A percentile compares a stretch with the other conserved stretches of the same genome.
These are phyloP conservation scores for Schizopygopsis malacanthus DNA, from an alignment of 2,797 vertebrate species.

Conservation along the genomic window DNA sequence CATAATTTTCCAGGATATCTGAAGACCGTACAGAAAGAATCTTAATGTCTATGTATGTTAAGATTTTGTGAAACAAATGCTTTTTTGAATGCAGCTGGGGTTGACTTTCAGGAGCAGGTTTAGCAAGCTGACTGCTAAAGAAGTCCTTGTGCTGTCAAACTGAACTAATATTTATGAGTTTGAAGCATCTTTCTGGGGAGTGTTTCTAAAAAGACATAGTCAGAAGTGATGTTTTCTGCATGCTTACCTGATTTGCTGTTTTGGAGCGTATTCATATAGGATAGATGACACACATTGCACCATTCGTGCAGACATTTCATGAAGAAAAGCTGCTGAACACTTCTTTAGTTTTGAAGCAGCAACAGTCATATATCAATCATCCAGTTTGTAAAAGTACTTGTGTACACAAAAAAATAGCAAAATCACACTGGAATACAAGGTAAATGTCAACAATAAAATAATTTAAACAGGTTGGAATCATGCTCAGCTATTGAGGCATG, in stretches of 20 bases:
- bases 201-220: too few relatives aligned
- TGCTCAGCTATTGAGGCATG: background rate
- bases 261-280: background rate
- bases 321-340: background rate
- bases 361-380: background rate
- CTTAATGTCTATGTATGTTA: background rate
- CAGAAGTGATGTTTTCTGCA: background rate
- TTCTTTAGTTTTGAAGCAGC: too few relatives aligned
- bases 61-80: too few relatives aligned
- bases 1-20: background rate
- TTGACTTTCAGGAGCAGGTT: too few relatives aligned
- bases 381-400: background rate
- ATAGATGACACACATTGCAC: background rate
- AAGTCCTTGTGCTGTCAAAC: too few relatives aligned
- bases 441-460: background rate
- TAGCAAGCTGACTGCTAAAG: too few relatives aligned
- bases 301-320: background rate
- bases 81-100: too few relatives aligned
- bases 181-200: too few relatives aligned
- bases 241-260: background rate
- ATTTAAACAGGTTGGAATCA: background rate
- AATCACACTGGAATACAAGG: background rate
- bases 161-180: too few relatives aligned
- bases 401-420: background rate
- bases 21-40: background rate